Percentiles rank a stretch among this genome's conserved stretches.
Conservation (phyloP, 2,888 invertebrate genomes). For the Spodoptera exigua region DNA sequence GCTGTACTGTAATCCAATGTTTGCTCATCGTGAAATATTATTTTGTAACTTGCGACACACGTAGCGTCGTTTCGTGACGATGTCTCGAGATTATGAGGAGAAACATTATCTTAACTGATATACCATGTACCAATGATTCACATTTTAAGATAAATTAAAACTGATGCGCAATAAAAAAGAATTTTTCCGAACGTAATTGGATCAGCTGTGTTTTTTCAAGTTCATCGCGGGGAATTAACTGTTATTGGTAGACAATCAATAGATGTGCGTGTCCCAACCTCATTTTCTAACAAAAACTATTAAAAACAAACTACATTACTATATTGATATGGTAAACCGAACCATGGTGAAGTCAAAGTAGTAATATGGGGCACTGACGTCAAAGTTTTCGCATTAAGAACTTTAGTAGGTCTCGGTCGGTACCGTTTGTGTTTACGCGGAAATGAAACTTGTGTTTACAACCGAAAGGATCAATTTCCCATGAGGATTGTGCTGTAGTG, state of each 20-base stretch:
- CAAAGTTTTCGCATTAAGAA: slow-evolving; percentile 83
- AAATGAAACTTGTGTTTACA: slow-evolving; percentile 59
- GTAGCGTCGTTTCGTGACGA: slow-evolving; percentile 5
- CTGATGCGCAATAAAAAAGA: not conserved
- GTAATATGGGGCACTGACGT: slow-evolving; percentile 79
- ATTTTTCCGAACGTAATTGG: not conserved
- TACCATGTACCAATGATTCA: not conserved
- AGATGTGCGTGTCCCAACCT: slow-evolving; percentile 27
- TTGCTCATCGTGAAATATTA: slow-evolving; percentile 36
- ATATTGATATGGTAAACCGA: slow-evolving; percentile 46
- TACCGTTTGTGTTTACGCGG: slow-evolving; percentile 55
- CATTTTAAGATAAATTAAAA: not conserved
- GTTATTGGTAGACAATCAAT: slow-evolving; percentile 9
- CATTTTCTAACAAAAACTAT: slow-evolving; percentile 30
- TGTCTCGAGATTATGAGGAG: slow-evolving; percentile 10
- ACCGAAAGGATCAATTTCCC: slow-evolving; percentile 65
- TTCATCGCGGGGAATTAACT: not conserved
- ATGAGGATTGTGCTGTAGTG: slow-evolving; percentile 64
- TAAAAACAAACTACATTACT: slow-evolving; percentile 39
- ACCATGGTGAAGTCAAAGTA: slow-evolving; percentile 52
- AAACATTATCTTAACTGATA: slow-evolving; percentile 1
- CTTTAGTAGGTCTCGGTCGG: slow-evolving; percentile 83
- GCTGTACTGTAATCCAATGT: slow-evolving; percentile 1
- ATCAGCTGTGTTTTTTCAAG: not conserved
- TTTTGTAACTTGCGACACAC: slow-evolving; percentile 22